A percentile compares a stretch with the other conserved stretches of the same genome.
Evolutionary conservation across 2,113 vertebrate species (phyloP).

Genomic region (Fregata magnificens): DNA sequence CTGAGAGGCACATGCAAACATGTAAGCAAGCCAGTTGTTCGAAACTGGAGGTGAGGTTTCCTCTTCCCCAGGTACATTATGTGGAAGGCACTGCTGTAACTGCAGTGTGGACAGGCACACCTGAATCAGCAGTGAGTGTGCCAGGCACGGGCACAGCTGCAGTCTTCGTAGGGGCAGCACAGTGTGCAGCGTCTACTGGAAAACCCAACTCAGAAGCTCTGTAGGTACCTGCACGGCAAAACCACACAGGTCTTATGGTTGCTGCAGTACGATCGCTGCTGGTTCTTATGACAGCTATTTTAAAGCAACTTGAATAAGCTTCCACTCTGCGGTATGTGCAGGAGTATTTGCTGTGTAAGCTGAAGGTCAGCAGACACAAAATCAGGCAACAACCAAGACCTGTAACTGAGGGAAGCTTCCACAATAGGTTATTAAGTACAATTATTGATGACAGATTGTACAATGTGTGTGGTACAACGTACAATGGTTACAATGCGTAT

Average conservation of each 20-base stretch:
- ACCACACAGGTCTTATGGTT: background rate
- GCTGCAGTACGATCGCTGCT: background rate
- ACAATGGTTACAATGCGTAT: background rate
- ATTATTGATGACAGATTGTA: background rate
- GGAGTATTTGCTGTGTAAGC: background rate
- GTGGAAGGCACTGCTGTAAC: background rate
- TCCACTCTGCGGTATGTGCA: background rate
- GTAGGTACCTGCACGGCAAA: accelerated
- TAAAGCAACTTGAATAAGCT: background rate
- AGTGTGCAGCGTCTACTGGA: background rate
- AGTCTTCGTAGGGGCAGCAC: background rate
- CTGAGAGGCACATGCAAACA: background rate
- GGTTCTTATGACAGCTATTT: background rate
- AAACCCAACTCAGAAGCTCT: background rate
- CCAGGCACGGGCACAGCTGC: background rate
- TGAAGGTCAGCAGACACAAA: background rate
- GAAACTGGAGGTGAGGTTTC: background rate
- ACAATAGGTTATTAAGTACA: background rate
- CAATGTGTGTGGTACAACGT: too few species aligned
- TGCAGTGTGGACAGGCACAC: background rate
- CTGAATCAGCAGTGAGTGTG: background rate
- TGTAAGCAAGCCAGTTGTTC: background rate
- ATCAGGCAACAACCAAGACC: background rate
- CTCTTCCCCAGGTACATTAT: background rate
- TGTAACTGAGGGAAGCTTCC: background rate